phyloP scores from a whole-genome alignment of 2,888 invertebrate species.

The Belgica antarctica region DNA sequence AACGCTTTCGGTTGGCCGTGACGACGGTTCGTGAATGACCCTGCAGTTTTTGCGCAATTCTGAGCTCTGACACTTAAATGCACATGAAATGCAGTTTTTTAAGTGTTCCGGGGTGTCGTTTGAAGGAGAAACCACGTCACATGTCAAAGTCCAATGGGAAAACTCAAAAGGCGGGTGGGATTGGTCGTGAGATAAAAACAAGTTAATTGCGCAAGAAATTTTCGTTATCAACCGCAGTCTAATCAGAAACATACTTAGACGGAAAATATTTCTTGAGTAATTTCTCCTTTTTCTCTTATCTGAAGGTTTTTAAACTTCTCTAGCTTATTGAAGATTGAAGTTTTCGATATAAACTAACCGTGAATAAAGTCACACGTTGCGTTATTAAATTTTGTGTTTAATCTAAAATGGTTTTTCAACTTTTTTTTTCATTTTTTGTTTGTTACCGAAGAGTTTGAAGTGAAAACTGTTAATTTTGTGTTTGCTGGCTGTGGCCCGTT shows the following conservation, averaged over 20 bases:
- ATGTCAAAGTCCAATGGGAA: not conserved
- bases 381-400: not conserved
- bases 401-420: too few species aligned
- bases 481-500: not conserved
- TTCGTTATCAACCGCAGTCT: not conserved
- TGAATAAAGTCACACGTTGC: not conserved
- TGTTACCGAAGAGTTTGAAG: constrained; percentile 1
- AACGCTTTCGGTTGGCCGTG: too few species aligned
- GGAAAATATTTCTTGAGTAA: not conserved
- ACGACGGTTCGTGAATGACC: too few species aligned
- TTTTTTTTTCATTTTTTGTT: not conserved
- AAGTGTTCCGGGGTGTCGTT: too few species aligned
- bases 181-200: not conserved
- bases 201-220: not conserved
- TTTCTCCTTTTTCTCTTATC: too few species aligned
- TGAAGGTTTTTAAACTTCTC: too few species aligned
- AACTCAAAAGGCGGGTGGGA: constrained; percentile 21
- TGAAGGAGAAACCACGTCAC: not conserved
- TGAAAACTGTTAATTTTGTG: not conserved
- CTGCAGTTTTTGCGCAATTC: too few species aligned
- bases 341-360: not conserved
- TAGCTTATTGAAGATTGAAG: not conserved
- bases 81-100: constrained; percentile 10
- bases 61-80: too few species aligned
- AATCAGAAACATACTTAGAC: not conserved